Evolutionary conservation across 2,113 vertebrate genomes (phyloP), one percentile per base, ranked within the genome.

Genomic region (Microcebus lehilahytsara): DNA sequence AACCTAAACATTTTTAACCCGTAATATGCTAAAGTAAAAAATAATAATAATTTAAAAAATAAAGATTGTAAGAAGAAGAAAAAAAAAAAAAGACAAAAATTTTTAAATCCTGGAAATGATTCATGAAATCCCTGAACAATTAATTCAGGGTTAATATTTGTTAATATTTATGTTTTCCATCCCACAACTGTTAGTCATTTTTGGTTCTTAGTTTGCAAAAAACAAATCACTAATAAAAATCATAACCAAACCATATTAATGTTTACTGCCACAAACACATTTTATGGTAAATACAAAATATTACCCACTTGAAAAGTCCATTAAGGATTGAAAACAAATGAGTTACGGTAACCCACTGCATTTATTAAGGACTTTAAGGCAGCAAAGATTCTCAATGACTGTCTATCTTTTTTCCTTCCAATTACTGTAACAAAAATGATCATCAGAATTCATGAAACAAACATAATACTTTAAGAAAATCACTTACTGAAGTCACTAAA

Each of bases 271-370:
- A 90, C 22, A 94, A 83, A 79, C 22, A 84, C 5, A 93, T 78
- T 93, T 96, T 93, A 89, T 16, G 20, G 64, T 92, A 96, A 95
- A 89, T 89, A 92, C 2, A 85, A 96, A 96, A 77, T 85, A 93
- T 72, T 58, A 96, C 5, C 40, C 40, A 67, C 34, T 64, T 77
- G 42, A 96, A 92, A 96, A 92, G 79, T 40, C 6, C 37, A 96
- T 37, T 93, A 42, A 93, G 84, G 42, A 53, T 40, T 58, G n/a
- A 71, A 86, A 95, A 80, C 72, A 91, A 93, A 30, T 74, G 46
- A 92, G 80, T 91, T 85, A 91, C 51, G 53, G 34, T 34, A 86
- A 69, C 23, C 71, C 85, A 79, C 8, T 91, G 2, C 5, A 34
- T 71, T 69, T 72, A 78, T 40, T 64, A 94, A 56, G n/a, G 14